These are phyloP conservation scores for Lepidocyrtinus sp. DNA, from an alignment of 2,888 invertebrate genomes.

Conservation along the genomic window DNA sequence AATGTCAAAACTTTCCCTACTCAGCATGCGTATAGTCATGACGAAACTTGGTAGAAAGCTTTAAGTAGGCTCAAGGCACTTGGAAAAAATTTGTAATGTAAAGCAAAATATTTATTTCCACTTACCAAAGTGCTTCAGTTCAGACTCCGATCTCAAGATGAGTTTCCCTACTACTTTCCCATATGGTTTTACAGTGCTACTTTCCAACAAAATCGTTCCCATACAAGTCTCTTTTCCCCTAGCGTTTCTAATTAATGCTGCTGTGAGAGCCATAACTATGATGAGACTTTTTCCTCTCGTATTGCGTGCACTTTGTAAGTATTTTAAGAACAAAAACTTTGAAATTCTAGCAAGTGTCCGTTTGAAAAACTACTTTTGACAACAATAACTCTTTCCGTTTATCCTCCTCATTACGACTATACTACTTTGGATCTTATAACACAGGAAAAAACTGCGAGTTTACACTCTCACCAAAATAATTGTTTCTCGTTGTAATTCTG, in stretches of 20 bases:
- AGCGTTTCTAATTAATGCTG: constrained; percentile 51
- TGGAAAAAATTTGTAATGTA: too few species aligned
- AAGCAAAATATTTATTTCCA: constrained; percentile 15
- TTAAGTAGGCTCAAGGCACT: too few species aligned
- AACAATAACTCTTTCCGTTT: constrained; percentile 17
- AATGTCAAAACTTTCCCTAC: too few species aligned
- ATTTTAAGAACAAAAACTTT: constrained; percentile 37
- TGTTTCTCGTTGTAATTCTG: constrained; percentile 28
- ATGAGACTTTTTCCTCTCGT: constrained; percentile 4
- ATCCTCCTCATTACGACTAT: constrained; percentile 24
- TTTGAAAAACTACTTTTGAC: constrained; percentile 41
- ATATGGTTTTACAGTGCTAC: constrained; percentile 49
- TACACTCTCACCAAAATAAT: constrained; percentile 6
- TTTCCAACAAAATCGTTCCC: constrained; percentile 52
- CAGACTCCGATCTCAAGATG: constrained; percentile 50
- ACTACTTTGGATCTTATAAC: constrained; percentile 27
- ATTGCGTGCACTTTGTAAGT: constrained; percentile 21
- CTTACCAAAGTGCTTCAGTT: constrained; percentile 57
- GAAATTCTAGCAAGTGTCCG: constrained; percentile 54
- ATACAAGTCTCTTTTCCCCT: constrained; percentile 51
- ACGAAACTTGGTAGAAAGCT: too few species aligned
- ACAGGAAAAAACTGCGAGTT: background rate
- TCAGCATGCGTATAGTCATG: too few species aligned
- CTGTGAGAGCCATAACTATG: constrained; percentile 52
- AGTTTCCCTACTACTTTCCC: constrained; percentile 56